These are phyloP conservation scores for Cebus imitator DNA, from an alignment of 2,113 vertebrate species.

Conservation along the genomic window DNA sequence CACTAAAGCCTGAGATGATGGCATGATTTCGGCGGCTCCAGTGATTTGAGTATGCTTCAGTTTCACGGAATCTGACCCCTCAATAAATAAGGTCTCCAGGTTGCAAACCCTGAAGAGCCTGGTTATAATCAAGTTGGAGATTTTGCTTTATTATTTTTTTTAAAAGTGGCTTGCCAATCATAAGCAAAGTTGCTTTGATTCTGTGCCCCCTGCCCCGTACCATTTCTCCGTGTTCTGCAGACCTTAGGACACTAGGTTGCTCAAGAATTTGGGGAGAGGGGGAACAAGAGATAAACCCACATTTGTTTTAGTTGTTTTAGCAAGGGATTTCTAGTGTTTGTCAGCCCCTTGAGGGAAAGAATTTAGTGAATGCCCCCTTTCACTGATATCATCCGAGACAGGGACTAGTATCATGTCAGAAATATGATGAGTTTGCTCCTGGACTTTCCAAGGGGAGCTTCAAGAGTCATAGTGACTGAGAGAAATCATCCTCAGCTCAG, in stretches of 20 bases:
- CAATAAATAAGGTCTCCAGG: not conserved
- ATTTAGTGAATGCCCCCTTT: not conserved
- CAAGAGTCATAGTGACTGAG: not conserved
- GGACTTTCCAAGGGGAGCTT: not conserved
- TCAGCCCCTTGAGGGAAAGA: not conserved
- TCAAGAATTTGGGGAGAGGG: not conserved
- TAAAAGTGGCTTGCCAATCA: not conserved
- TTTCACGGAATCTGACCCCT: not conserved
- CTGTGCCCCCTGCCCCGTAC: not conserved
- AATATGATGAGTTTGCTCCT: not conserved
- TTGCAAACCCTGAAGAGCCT: not conserved
- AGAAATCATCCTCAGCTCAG: not conserved
- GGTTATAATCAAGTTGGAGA: not conserved
- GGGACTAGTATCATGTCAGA: not conserved
- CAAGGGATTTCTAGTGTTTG: not conserved
- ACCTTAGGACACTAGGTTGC: not conserved
- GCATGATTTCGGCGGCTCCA: not conserved
- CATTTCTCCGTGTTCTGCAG: not conserved
- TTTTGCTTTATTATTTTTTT: not conserved
- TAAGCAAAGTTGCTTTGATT: not conserved
- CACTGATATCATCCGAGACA: not conserved
- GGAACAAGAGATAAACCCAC: not conserved
- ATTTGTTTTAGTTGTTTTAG: not conserved
- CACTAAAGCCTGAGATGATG: not conserved
- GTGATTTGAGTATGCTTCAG: not conserved